Evolutionary conservation across 2,797 vertebrate species (phyloP).

Genomic region (Mionectes olivaceus): DNA sequence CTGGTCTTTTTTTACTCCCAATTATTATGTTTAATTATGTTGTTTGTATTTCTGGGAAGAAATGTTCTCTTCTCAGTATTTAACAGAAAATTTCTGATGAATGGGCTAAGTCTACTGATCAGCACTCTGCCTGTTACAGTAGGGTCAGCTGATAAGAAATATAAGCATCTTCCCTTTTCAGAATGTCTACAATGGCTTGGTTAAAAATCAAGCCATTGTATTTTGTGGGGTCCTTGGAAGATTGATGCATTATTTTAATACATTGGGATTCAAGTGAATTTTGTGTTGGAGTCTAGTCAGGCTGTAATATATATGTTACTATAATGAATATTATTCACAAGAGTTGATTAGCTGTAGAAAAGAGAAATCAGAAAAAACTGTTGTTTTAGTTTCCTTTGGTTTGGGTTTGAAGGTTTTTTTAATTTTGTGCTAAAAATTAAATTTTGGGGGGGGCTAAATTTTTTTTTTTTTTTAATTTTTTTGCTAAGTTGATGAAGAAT

Average conservation of each 20-base stretch:
- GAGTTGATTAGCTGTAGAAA: background rate
- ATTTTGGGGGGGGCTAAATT: background rate
- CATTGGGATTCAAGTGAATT: background rate
- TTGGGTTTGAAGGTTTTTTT: background rate
- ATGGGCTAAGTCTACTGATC: accelerated
- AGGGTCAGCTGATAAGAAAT: background rate
- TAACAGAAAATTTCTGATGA: background rate
- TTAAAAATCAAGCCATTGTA: background rate
- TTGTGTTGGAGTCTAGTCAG: background rate
- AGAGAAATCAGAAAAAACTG: background rate
- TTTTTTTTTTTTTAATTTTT: background rate
- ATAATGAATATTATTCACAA: background rate
- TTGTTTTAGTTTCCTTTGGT: background rate
- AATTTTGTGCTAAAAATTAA: background rate
- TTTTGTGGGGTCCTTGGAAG: background rate
- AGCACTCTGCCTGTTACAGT: background rate
- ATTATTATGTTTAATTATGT: background rate
- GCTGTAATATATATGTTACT: background rate
- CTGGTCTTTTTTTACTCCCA: background rate
- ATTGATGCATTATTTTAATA: background rate
- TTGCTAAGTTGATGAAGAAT: background rate
- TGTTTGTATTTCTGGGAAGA: background rate
- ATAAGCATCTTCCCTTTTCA: background rate
- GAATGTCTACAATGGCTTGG: background rate
- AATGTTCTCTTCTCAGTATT: background rate